Conservation (phyloP, 2,797 vertebrate species). For the Gambelia wislizenii region DNA sequence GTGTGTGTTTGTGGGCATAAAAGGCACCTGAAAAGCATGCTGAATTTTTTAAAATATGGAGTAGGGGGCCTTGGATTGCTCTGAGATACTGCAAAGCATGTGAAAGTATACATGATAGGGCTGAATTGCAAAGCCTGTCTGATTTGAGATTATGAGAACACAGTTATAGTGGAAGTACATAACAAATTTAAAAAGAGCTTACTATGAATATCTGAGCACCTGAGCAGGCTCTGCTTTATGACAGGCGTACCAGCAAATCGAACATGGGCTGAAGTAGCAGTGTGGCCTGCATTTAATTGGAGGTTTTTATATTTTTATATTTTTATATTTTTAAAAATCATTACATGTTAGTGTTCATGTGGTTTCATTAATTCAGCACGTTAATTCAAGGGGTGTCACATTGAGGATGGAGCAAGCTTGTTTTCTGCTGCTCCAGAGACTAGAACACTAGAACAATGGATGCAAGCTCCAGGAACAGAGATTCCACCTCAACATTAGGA, state of each 20-base stretch:
- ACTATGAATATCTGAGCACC: background rate
- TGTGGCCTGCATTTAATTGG: background rate
- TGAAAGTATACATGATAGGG: slow-evolving; percentile 66
- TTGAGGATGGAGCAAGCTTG: too few relatives aligned
- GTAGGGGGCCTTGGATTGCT: too few relatives aligned
- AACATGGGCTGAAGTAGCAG: background rate
- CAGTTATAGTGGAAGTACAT: slow-evolving; percentile 24
- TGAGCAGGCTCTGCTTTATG: background rate
- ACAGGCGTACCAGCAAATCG: background rate
- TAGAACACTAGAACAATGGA: too few relatives aligned
- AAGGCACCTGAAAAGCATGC: too few relatives aligned
- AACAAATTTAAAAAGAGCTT: background rate
- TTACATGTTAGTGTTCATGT: background rate
- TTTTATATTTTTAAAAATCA: background rate
- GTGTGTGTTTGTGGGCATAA: too few relatives aligned
- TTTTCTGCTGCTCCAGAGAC: too few relatives aligned
- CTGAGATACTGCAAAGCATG: background rate
- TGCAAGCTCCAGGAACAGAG: too few relatives aligned
- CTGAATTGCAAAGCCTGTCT: slow-evolving; percentile 67
- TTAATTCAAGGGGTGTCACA: too few relatives aligned
- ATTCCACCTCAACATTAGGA: too few relatives aligned
- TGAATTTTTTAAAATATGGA: too few relatives aligned
- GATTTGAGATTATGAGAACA: slow-evolving; percentile 64
- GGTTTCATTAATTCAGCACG: background rate
- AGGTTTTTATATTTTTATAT: background rate